Evolutionary conservation across 2,888 invertebrate species (phyloP), one percentile per base, ranked within the genome.

Genomic region (Agonopterix arenella): DNA sequence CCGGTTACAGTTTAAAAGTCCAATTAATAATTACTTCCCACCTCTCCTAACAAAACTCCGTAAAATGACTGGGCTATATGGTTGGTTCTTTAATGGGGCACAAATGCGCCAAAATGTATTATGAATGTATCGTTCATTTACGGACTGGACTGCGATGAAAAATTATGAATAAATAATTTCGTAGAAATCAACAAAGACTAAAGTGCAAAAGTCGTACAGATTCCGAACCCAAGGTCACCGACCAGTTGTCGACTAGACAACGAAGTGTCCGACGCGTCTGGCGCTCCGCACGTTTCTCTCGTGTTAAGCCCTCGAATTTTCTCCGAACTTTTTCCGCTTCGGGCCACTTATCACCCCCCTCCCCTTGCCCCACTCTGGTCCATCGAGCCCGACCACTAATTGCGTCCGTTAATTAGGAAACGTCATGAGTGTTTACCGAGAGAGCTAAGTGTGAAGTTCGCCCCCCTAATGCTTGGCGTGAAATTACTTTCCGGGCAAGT

Each of bases 331-430:
- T 84, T 84, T 84, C 82, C 84, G 77, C 78, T 76, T 73, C 69
- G 64, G 62, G 75, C 84, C 85, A 84, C 86, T 84, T 84, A 84
- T 80, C 80, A 76, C 78, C 78, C 70, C 70, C 66, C 61, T 57
- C 66, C 63, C 61, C 28, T 28, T 28, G 58, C 59, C 59, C 60
- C 64, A 68, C 64, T 57, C 58, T 69, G 73, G 77, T 76, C 80
- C 82, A 77, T 78, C 81, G 77, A 74, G 78, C 80, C 71, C 79
- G 75, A 78, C 89, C 89, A 76, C 89, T 89, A 89, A 89, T 89
- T 89, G 89, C 88, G 89, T 86, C 83, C 88, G 88, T 88, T 89
- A 89, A 89, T 89, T 89, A 89, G 81, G 85, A 85, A 85, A 86
- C 89, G 89, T 89, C 89, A 86, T 89, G 88, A 89, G 89, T 89